phyloP scores from a whole-genome alignment of 2,888 invertebrate species.

The Pammene aurita region DNA sequence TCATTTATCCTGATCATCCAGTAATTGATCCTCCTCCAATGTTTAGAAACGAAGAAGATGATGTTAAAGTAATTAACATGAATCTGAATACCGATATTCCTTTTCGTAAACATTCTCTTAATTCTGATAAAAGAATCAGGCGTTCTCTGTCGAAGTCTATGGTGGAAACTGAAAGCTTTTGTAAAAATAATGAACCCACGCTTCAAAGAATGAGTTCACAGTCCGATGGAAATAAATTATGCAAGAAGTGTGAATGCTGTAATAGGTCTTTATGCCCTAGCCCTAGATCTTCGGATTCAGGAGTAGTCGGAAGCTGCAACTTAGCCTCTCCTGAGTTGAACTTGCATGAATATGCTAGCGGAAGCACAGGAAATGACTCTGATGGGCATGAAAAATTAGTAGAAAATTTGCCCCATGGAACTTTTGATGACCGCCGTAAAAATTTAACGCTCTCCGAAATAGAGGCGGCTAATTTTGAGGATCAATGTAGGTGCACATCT shows the following conservation, averaged over 20 bases:
- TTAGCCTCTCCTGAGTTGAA: slow-evolving; percentile 88
- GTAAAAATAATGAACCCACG: slow-evolving; percentile 60
- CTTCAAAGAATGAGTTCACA: slow-evolving; percentile 76
- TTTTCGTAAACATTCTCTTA: slow-evolving; percentile 82
- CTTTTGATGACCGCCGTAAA: slow-evolving; percentile 64
- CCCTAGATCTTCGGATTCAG: slow-evolving; percentile 91
- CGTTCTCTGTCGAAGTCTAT: slow-evolving; percentile 75
- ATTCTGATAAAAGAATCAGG: slow-evolving; percentile 83
- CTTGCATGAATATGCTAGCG: slow-evolving; percentile 65
- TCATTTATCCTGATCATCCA: slow-evolving; percentile 60
- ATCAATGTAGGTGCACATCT: slow-evolving; percentile 88
- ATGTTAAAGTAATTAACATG: slow-evolving; percentile 72
- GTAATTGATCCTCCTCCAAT: slow-evolving; percentile 84
- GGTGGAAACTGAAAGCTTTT: slow-evolving; percentile 70
- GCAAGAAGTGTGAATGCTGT: slow-evolving; percentile 83
- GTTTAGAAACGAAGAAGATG: slow-evolving; percentile 80
- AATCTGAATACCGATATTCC: slow-evolving; percentile 72
- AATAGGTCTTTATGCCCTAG: slow-evolving; percentile 86
- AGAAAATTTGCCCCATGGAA: slow-evolving; percentile 61
- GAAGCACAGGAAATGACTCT: slow-evolving; percentile 67
- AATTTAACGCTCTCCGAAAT: slow-evolving; percentile 82
- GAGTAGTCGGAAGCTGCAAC: slow-evolving; percentile 92
- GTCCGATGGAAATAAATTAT: slow-evolving; percentile 67
- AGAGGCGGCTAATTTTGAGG: slow-evolving; percentile 85
- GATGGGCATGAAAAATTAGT: slow-evolving; percentile 68